Conservation (phyloP, 64 coral and sea anemone genomes). For the Pocillopora damicornis region DNA sequence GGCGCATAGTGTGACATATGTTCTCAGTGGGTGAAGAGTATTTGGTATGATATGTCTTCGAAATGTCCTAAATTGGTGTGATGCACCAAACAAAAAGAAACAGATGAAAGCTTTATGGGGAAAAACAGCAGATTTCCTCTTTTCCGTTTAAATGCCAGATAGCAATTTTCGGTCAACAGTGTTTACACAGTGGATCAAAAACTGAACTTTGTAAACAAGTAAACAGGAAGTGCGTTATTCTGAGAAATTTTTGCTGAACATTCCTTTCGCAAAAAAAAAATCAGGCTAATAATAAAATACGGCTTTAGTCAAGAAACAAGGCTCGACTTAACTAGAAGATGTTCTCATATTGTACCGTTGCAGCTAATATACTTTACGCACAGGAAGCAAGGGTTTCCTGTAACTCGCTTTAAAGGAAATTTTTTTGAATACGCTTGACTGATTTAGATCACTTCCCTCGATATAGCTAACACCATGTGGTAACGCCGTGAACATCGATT, state of each 20-base stretch:
- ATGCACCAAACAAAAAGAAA: neutral
- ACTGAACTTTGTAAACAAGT: neutral
- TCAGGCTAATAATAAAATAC: neutral
- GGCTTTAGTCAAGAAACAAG: neutral
- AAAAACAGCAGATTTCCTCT: too few species aligned
- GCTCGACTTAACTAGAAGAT: neutral
- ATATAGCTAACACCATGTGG: too few species aligned
- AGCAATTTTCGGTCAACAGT: neutral
- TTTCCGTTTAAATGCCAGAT: neutral
- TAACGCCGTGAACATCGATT: too few species aligned
- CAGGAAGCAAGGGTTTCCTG: too few species aligned
- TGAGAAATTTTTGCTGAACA: constrained; percentile 1
- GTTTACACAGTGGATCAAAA: constrained; percentile 3
- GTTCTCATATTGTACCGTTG: too few species aligned
- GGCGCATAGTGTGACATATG: neutral
- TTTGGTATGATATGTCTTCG: neutral
- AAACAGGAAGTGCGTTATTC: constrained; percentile 21
- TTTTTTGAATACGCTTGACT: too few species aligned
- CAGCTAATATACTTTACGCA: too few species aligned
- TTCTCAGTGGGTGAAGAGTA: neutral
- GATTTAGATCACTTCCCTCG: too few species aligned
- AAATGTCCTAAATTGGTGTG: neutral
- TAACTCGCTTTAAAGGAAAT: too few species aligned
- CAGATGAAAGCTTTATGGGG: too few species aligned
- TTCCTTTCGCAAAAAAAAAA: constrained; percentile 18